Evolutionary conservation across 2,888 invertebrate species (phyloP).

Genomic region (Crematogaster levior): DNA sequence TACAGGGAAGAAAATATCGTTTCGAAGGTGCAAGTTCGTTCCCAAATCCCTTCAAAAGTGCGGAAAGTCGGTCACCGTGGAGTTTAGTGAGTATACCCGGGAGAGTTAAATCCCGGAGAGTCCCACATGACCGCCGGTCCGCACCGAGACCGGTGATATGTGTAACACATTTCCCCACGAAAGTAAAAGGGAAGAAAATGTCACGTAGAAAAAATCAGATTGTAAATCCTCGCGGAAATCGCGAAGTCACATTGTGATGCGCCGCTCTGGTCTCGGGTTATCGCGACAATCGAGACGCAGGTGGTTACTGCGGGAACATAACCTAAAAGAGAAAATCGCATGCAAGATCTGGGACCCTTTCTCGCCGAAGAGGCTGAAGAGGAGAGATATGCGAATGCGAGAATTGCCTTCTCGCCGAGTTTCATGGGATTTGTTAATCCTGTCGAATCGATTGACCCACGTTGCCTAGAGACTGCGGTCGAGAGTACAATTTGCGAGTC

Average conservation of each 20-base stretch:
- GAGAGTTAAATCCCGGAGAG: no score
- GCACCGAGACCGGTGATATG: no score
- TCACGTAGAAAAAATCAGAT: neutral
- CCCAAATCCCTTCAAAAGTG: no score
- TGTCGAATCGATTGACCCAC: conserved; percentile 77
- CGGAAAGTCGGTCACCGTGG: no score
- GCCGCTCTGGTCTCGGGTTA: neutral
- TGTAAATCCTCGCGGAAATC: neutral
- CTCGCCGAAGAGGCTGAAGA: no score
- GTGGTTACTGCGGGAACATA: conserved; percentile 6
- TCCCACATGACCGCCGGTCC: no score
- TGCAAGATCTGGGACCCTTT: neutral
- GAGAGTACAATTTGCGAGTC: conserved; percentile 72
- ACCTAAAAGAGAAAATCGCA: conserved; percentile 20
- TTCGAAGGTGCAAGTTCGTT: no score
- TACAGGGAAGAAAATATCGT: no score
- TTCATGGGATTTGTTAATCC: conserved; percentile 22
- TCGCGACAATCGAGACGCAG: neutral
- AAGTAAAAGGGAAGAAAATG: neutral
- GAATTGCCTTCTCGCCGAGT: conserved; percentile 33
- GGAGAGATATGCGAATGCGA: neutral
- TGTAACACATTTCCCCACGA: no score
- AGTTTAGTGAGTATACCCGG: no score
- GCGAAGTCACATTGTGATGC: neutral
- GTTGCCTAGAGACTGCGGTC: conserved; percentile 82